These are phyloP conservation scores for Hypocryptadius cinnamomeus DNA, from an alignment of 2,113 vertebrate species.

Conservation along the genomic window DNA sequence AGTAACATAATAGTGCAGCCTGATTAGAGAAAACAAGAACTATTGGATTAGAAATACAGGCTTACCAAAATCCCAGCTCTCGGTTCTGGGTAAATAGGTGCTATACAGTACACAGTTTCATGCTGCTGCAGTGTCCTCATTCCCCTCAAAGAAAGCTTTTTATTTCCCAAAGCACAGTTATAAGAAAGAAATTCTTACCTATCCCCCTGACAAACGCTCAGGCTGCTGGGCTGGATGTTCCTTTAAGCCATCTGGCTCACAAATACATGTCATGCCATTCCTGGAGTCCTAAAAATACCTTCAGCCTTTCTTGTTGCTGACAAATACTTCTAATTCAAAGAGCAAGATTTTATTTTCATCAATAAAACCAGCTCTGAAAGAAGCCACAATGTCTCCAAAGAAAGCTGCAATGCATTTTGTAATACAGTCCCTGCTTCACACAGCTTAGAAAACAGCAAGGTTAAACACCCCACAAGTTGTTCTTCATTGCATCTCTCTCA, in stretches of 20 bases:
- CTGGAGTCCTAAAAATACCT: not conserved
- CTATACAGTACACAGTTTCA: not conserved
- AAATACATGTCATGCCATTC: not conserved
- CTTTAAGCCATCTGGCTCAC: slow-evolving; percentile 24
- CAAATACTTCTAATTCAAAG: not conserved
- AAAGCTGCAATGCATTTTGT: not conserved
- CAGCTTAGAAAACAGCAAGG: not conserved
- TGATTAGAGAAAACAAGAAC: not conserved
- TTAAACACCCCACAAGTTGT: not conserved
- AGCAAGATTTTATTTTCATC: not conserved
- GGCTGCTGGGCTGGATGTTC: not conserved
- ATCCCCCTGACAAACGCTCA: not conserved
- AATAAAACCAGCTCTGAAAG: not conserved
- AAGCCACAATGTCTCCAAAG: not conserved
- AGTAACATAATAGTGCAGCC: not conserved
- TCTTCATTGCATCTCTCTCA: not conserved
- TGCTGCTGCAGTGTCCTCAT: not conserved
- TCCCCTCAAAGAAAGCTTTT: not conserved
- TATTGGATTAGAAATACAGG: not conserved
- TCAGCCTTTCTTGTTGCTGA: not conserved
- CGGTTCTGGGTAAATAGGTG: not conserved
- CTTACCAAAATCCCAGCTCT: not conserved
- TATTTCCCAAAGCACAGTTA: not conserved
- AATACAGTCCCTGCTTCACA: not conserved
- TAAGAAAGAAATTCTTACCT: not conserved